Percentiles rank a stretch among this genome's conserved stretches.
phyloP scores from a whole-genome alignment of 2,888 invertebrate genomes.

The Callyntrura sp. region DNA sequence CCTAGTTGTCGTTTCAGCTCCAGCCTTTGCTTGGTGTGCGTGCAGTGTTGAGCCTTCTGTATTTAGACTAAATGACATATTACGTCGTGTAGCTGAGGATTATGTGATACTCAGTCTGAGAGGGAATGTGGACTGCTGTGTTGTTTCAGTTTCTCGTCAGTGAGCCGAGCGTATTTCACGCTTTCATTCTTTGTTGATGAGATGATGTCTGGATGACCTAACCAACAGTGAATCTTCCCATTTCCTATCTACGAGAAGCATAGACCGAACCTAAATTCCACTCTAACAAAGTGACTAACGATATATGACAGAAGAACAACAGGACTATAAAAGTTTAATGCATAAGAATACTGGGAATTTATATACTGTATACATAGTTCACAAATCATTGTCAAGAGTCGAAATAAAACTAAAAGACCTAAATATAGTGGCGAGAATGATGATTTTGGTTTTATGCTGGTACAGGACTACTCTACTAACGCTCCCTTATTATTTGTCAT shows the following conservation, averaged over 20 bases:
- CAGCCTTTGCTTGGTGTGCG: not conserved
- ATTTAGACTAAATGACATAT: not conserved
- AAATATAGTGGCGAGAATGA: not conserved
- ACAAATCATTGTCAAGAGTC: slow-evolving; percentile 11
- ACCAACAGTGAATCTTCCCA: too few species aligned
- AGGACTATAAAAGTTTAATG: not conserved
- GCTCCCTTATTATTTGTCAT: too few species aligned
- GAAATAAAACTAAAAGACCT: too few species aligned
- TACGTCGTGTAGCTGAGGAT: too few species aligned
- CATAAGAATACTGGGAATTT: not conserved
- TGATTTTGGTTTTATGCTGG: too few species aligned
- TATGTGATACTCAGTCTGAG: too few species aligned
- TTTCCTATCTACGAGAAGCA: slow-evolving; percentile 3
- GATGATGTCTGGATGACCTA: not conserved
- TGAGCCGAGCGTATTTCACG: not conserved
- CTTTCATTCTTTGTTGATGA: not conserved
- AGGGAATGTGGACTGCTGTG: too few species aligned
- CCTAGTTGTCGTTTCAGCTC: not conserved
- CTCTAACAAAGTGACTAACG: not conserved
- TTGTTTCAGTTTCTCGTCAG: too few species aligned
- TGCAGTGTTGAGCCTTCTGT: too few species aligned
- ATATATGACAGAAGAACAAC: not conserved
- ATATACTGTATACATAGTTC: not conserved
- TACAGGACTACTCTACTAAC: too few species aligned
- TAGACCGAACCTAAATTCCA: not conserved